Evolutionary conservation across 1,140 invertebrate species (phyloP), one percentile per base, ranked within the genome.

Genomic region (Papilio xuthus): DNA sequence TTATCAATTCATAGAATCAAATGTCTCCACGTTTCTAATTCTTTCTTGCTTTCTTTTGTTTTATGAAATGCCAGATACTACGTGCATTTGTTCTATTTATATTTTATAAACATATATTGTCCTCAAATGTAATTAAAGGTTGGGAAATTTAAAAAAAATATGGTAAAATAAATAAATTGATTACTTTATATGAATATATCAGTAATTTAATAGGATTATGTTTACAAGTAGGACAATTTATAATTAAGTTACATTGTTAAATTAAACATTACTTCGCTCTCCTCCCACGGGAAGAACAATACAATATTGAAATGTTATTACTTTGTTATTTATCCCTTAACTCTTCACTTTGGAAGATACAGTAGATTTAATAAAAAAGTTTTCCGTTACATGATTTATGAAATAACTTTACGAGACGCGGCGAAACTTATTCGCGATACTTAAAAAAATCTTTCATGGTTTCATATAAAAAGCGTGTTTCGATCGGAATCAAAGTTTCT

Each of bases 341-440:
- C 56, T 26, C 56, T 60, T 60, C 12, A 20, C 56, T 60, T 60
- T 28, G 56, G 23, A 10, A 9, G 20, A 53, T 53, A 53, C 18
- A 60, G 56, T 23, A 60, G 56, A 60, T 60, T 60, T 60, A 60
- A 60, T 60, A 60, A 60, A 60, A 60, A 60, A 60, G 56, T 60
- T 60, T 60, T 60, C 23, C 23, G 23, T 60, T 60, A 60, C 23
- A 13, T 26, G 56, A 60, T 60, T 60, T 60, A 60, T 60, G 20
- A 60, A 60, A 60, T 10, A 60, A 60, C 56, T 60, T 60, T 60
- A 60, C n/a, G 56, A 60, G 56, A 60, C 23, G 56, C 56, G 23
- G 20, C 10, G 56, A 60, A 60, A 60, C 9, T 60, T 53, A 44
- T 44, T 53, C n/a, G 9, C 8, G 18, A 10, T 53, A 53, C 18